Evolutionary conservation across 2,888 invertebrate species (phyloP).

Genomic region (Ectemnius cavifrons): DNA sequence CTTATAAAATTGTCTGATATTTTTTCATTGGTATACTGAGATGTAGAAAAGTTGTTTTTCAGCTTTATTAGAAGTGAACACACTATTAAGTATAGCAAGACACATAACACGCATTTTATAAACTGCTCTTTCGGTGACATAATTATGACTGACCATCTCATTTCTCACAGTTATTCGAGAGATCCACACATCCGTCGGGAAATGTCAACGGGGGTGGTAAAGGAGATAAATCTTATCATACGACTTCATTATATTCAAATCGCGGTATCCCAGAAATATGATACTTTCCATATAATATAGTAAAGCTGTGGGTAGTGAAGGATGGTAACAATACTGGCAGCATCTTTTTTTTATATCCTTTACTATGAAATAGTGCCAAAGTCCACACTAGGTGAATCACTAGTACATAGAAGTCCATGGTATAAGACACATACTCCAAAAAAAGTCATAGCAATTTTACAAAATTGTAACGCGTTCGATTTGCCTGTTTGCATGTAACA

Average conservation of each 20-base stretch:
- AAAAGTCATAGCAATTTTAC: slow-evolving; percentile 1
- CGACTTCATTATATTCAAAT: slow-evolving; percentile 12
- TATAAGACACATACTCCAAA: slow-evolving; percentile 29
- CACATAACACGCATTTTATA: slow-evolving; percentile 52
- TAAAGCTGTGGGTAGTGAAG: too few species aligned
- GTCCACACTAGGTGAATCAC: slow-evolving; percentile 36
- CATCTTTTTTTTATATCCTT: slow-evolving; percentile 27
- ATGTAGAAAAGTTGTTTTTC: slow-evolving; percentile 13
- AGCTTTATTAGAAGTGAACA: slow-evolving; percentile 38
- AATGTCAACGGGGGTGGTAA: slow-evolving; percentile 29
- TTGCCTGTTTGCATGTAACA: too few species aligned
- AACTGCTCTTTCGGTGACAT: slow-evolving; percentile 55
- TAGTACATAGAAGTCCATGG: slow-evolving; percentile 11
- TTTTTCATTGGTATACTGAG: slow-evolving; percentile 3
- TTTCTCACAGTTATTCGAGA: slow-evolving; percentile 17
- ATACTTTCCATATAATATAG: not conserved
- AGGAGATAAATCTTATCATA: slow-evolving; percentile 50
- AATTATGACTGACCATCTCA: slow-evolving; percentile 25
- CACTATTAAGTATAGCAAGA: slow-evolving; percentile 46
- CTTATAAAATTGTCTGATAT: not conserved
- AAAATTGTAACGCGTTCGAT: not conserved
- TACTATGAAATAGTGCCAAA: slow-evolving; percentile 43
- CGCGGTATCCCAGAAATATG: not conserved
- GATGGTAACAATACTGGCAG: too few species aligned
- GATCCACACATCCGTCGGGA: slow-evolving; percentile 40